These are phyloP conservation scores for Sycophaga agraensis DNA, from an alignment of 1,140 invertebrate species.

Conservation along the genomic window DNA sequence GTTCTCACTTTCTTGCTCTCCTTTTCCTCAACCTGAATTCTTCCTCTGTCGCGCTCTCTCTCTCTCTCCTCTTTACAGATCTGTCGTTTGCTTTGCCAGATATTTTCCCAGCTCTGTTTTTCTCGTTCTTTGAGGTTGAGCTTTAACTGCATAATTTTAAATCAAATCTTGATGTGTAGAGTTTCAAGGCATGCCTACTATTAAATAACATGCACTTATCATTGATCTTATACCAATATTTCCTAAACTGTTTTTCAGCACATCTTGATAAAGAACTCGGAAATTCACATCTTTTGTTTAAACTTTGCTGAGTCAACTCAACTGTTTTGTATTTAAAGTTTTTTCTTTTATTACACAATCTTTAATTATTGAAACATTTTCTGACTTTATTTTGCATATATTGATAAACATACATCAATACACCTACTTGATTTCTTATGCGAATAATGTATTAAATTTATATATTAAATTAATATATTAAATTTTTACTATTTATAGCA, in stretches of 20 bases:
- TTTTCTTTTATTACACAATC: neutral
- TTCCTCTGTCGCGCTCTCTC: neutral
- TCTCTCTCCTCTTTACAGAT: neutral
- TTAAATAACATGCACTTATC: no score
- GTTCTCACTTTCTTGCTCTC: neutral
- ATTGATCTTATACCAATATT: no score
- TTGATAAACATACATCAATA: no score
- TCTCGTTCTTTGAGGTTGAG: neutral
- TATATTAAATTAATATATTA: neutral
- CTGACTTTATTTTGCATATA: no score
- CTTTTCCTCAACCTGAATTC: no score
- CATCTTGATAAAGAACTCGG: neutral
- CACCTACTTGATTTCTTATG: neutral
- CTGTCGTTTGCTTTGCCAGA: neutral
- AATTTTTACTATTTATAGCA: neutral
- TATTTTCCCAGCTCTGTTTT: neutral
- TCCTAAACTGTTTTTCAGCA: no score
- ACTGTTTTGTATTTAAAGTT: neutral
- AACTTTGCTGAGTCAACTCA: constrained; percentile 1
- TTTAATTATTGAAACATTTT: neutral
- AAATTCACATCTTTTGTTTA: constrained; percentile 11
- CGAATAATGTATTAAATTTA: neutral
- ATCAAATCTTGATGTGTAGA: no score
- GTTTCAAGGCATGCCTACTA: no score
- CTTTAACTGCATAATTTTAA: neutral